Evolutionary conservation across 2,113 vertebrate species (phyloP).

Genomic region (Vulpes vulpes): DNA sequence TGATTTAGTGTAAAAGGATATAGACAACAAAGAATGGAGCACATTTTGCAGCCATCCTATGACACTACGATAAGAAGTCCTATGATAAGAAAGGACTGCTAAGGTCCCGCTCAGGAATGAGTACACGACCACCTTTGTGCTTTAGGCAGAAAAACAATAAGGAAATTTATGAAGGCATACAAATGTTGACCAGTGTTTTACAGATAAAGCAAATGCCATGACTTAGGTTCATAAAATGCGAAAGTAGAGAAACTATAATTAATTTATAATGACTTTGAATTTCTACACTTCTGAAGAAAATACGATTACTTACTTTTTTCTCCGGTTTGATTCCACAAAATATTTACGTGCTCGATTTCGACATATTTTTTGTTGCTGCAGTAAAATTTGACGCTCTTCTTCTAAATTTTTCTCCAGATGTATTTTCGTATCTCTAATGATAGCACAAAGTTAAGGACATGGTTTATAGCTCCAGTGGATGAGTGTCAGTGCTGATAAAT

Average conservation of each 20-base stretch:
- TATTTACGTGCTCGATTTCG: slow-evolving; percentile 89
- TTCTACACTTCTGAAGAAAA: slow-evolving; percentile 52
- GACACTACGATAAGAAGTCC: not conserved
- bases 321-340: slow-evolving; percentile 92
- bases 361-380: slow-evolving; percentile 91
- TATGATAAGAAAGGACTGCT: not conserved
- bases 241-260: slow-evolving; percentile 19
- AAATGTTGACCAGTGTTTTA: not conserved
- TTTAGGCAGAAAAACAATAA: slow-evolving; percentile 54
- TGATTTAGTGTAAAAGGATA: slow-evolving; percentile 46
- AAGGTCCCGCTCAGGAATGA: not conserved
- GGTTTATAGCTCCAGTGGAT: not conserved
- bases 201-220: slow-evolving; percentile 46
- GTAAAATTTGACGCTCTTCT: slow-evolving; percentile 89
- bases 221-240: slow-evolving; percentile 33
- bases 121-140: not conserved
- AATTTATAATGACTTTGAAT: not conserved
- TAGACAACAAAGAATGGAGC: not conserved
- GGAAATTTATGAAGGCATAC: not conserved
- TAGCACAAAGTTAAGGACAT: slow-evolving; percentile 87
- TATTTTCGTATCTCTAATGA: slow-evolving; percentile 84
- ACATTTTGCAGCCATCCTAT: not conserved
- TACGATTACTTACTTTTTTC: slow-evolving; percentile 90
- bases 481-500: not conserved
- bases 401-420: slow-evolving; percentile 86